Conservation (phyloP, 2,113 vertebrate species). For the Cathartes aura region DNA sequence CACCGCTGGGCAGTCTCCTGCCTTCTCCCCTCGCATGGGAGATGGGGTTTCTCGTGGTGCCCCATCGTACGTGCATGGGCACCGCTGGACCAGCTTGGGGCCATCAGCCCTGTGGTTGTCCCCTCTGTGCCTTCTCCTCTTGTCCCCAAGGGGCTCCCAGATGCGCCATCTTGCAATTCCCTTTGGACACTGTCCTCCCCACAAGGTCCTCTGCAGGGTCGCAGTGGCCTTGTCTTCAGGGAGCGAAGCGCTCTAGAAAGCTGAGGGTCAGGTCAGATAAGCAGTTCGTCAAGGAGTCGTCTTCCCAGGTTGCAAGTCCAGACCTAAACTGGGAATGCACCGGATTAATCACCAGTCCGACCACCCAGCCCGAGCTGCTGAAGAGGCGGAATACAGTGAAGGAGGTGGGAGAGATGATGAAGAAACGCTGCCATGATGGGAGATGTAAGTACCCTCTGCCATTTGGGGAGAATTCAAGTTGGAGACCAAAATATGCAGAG, state of each 20-base stretch:
- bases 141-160: background rate
- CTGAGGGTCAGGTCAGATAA: background rate
- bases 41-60: background rate
- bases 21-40: background rate
- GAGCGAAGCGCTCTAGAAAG: background rate
- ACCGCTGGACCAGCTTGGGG: background rate
- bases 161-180: background rate
- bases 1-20: background rate
- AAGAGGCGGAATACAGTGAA: background rate
- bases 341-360: rapidly evolving
- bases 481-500: background rate
- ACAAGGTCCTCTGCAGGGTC: background rate
- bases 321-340: background rate
- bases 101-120: background rate
- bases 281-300: background rate
- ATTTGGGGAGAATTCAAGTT: background rate
- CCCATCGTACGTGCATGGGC: background rate
- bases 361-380: background rate
- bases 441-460: background rate
- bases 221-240: background rate
- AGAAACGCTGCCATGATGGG: background rate
- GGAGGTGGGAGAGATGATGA: background rate
- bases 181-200: background rate
- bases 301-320: background rate
- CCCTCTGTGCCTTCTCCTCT: background rate